These are phyloP conservation scores for Mesembrinibis cayennensis DNA, from an alignment of 2,113 vertebrate genomes.

Conservation along the genomic window DNA sequence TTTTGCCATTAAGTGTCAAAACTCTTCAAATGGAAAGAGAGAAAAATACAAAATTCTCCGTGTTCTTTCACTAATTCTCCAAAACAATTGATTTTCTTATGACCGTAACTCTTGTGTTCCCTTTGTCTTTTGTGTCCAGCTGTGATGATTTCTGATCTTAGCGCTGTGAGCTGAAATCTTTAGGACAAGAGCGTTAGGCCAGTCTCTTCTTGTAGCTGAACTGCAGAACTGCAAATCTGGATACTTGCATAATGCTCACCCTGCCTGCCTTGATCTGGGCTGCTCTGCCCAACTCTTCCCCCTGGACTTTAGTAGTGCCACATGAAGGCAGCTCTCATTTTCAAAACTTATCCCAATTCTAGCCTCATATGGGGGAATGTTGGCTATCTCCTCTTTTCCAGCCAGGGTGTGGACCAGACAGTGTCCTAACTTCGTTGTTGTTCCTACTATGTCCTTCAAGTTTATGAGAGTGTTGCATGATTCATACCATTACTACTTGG, in stretches of 20 bases:
- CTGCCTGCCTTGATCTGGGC: not conserved
- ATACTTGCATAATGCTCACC: not conserved
- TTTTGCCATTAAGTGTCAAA: not conserved
- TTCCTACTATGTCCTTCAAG: not conserved
- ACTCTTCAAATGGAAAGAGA: not conserved
- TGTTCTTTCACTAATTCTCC: conserved; percentile 29
- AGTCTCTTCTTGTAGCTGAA: not conserved
- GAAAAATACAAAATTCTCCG: not conserved
- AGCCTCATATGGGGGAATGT: not conserved
- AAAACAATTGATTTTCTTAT: conserved; percentile 6
- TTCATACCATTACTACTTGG: not conserved
- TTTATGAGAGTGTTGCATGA: not conserved
- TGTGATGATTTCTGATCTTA: not conserved
- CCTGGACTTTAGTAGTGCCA: not conserved
- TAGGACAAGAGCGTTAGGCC: not conserved
- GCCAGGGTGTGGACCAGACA: not conserved
- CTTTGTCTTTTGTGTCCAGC: not conserved
- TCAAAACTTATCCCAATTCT: not conserved
- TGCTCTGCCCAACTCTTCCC: not conserved
- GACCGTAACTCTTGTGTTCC: not conserved
- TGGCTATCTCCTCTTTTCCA: not conserved
- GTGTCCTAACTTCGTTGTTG: not conserved
- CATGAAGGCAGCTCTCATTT: not conserved
- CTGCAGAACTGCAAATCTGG: not conserved
- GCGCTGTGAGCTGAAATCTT: not conserved